Percentiles rank a stretch among this genome's conserved stretches.
These are phyloP conservation scores for Tetramorium parvispinum DNA, from an alignment of 1,140 invertebrate genomes.

Conservation along the genomic window DNA sequence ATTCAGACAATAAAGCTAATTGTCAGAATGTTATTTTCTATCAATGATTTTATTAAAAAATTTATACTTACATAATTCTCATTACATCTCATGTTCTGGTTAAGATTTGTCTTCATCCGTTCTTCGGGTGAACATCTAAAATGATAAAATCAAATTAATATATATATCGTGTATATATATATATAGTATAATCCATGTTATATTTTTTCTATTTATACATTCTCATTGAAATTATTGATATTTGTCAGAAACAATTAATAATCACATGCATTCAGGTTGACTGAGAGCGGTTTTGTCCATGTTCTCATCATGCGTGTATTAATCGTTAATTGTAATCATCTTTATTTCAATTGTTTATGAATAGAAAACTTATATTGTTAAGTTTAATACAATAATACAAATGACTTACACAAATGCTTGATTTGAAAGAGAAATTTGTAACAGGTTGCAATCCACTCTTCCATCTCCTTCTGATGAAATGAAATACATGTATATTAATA, in stretches of 20 bases:
- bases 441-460: neutral
- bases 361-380: neutral
- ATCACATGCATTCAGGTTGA: slow-evolving; percentile 77
- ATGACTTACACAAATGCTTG: slow-evolving; percentile 29
- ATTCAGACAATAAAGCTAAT: neutral
- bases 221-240: neutral
- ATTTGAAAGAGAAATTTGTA: neutral
- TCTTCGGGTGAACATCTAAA: slow-evolving; percentile 22
- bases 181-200: neutral
- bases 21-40: slow-evolving; percentile 15
- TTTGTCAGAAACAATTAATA: slow-evolving; percentile 67
- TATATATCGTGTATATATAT: no score
- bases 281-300: slow-evolving; percentile 63
- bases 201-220: neutral
- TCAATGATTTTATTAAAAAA: slow-evolving; percentile 5
- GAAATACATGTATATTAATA: neutral
- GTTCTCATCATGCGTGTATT: slow-evolving; percentile 69
- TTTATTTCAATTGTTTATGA: no score
- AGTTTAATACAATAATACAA: slow-evolving; percentile 2
- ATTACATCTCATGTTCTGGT: neutral
- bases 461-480: slow-evolving; percentile 13
- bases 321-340: slow-evolving; percentile 11
- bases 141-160: no score
- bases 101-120: neutral
- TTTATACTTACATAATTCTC: slow-evolving; percentile 5